Conservation (phyloP, 2,888 invertebrate genomes). For the Tetragonula carbonaria region DNA sequence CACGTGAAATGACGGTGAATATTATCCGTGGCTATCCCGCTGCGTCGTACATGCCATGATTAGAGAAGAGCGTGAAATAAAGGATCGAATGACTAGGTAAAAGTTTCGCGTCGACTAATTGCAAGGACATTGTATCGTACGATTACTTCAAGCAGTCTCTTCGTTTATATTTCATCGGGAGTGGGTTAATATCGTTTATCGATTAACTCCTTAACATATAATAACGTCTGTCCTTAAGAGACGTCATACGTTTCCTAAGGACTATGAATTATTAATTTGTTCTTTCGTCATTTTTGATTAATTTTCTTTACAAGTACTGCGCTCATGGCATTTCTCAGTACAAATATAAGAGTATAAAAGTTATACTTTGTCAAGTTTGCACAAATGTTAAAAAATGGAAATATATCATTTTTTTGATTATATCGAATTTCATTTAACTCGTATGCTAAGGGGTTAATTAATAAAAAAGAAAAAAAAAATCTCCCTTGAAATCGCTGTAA, state of each 20-base stretch:
- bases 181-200: not conserved
- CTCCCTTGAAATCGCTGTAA: not conserved
- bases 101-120: not conserved
- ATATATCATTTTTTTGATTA: no score
- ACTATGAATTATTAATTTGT: no score
- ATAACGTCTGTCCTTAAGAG: no score
- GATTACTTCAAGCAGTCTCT: not conserved
- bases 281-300: no score
- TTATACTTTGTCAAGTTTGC: no score
- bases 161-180: not conserved
- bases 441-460: no score
- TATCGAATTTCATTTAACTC: no score
- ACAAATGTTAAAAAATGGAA: no score
- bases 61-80: conserved; percentile 9
- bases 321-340: no score
- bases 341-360: no score
- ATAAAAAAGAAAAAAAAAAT: not conserved
- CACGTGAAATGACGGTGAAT: not conserved
- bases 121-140: not conserved
- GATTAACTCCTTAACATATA: not conserved
- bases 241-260: no score
- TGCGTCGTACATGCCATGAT: conserved; percentile 1
- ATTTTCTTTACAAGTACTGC: no score
- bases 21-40: not conserved
- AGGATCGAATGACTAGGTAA: conserved; percentile 8